Percentiles rank a stretch among this genome's conserved stretches.
phyloP scores from a whole-genome alignment of 2,113 vertebrate genomes.

The Melierax canorus region DNA sequence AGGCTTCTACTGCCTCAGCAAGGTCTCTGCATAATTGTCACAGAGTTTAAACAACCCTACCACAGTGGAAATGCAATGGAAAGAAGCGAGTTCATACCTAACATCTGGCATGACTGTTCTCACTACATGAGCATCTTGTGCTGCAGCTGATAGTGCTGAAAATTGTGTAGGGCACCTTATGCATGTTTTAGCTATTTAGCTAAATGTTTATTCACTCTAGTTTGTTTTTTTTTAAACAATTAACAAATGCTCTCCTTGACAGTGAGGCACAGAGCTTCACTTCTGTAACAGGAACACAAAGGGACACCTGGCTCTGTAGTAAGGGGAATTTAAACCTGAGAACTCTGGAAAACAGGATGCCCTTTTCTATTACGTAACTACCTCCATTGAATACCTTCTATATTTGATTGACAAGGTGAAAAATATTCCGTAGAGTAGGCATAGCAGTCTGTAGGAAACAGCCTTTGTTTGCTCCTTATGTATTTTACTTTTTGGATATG shows the following conservation, averaged over 20 bases:
- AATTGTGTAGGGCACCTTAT: background rate
- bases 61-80: background rate
- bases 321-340: background rate
- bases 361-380: background rate
- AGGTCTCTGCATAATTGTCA: background rate
- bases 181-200: constrained; percentile 32
- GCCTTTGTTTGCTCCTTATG: background rate
- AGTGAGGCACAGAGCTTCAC: background rate
- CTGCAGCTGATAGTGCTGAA: constrained; percentile 2
- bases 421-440: background rate
- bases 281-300: background rate
- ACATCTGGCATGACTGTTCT: constrained; percentile 13
- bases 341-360: background rate
- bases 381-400: background rate
- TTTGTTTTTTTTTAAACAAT: background rate
- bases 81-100: background rate
- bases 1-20: background rate
- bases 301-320: background rate
- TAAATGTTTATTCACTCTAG: constrained; percentile 22
- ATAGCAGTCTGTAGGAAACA: background rate
- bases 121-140: background rate
- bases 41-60: background rate
- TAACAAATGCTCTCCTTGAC: background rate
- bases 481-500: background rate
- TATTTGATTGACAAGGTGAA: background rate